Evolutionary conservation across 1,140 invertebrate genomes (phyloP).

Genomic region (Pogonognathellus flavescens): DNA sequence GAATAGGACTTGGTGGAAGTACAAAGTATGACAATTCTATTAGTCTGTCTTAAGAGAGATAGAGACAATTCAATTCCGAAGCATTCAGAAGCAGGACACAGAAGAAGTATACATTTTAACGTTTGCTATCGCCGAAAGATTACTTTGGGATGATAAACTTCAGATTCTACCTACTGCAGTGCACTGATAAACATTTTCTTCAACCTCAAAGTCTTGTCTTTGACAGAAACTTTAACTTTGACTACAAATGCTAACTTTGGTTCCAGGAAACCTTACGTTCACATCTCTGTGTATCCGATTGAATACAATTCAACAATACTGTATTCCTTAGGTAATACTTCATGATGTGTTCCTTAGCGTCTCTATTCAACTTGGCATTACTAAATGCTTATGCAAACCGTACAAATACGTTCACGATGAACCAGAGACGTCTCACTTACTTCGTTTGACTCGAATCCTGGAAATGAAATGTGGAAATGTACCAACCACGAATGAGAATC

Average conservation of each 20-base stretch:
- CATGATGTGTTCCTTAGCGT: no score
- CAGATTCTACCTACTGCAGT: neutral
- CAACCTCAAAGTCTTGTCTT: slow-evolving; percentile 17
- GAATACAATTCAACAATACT: no score
- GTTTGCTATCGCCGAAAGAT: neutral
- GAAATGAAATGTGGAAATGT: slow-evolving; percentile 26
- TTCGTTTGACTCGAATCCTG: neutral
- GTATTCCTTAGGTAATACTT: no score
- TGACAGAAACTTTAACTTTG: slow-evolving; percentile 27
- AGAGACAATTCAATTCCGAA: neutral
- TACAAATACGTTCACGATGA: neutral
- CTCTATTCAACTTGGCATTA: no score
- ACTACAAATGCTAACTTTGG: slow-evolving; percentile 11
- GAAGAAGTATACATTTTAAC: slow-evolving; percentile 31
- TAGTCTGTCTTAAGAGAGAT: no score
- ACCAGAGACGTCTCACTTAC: neutral
- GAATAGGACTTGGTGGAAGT: no score
- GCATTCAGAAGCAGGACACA: neutral
- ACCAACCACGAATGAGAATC: neutral
- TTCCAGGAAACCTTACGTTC: neutral
- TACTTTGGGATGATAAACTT: neutral
- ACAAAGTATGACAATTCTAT: no score
- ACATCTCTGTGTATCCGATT: no score
- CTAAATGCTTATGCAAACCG: no score
- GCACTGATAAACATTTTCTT: slow-evolving; percentile 19